Conservation (phyloP, 2,113 vertebrate species). For the Eulemur rufifrons region DNA sequence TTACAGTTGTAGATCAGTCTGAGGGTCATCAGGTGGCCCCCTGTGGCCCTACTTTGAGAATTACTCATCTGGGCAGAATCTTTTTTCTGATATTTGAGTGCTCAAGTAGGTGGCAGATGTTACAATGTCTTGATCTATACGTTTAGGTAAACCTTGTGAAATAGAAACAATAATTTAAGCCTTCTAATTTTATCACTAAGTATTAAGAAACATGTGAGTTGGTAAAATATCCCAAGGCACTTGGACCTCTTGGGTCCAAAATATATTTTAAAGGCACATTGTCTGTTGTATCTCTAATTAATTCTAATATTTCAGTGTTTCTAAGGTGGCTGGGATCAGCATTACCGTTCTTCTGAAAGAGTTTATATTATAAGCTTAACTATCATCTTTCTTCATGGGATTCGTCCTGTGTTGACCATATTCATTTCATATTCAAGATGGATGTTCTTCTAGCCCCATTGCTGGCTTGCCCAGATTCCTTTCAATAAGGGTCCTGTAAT, state of each 20-base stretch:
- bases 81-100: neutral
- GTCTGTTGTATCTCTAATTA: neutral
- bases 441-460: slow-evolving; percentile 3
- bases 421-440: slow-evolving; percentile 49
- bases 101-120: neutral
- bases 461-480: slow-evolving; percentile 25
- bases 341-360: neutral
- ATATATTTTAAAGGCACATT: neutral
- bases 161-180: neutral
- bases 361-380: neutral
- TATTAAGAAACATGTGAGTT: neutral
- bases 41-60: neutral
- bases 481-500: slow-evolving; percentile 70
- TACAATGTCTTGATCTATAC: neutral
- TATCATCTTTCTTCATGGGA: neutral
- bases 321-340: neutral
- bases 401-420: slow-evolving; percentile 29
- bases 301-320: neutral
- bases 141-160: slow-evolving; percentile 26
- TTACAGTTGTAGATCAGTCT: neutral
- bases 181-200: slow-evolving; percentile 29
- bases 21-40: neutral
- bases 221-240: neutral
- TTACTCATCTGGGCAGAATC: neutral
- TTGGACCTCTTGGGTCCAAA: neutral